Base-by-base conservation (phyloP, 35 echinoderm and acorn worm species). In the Heliocidaris tuberculata region DNA sequence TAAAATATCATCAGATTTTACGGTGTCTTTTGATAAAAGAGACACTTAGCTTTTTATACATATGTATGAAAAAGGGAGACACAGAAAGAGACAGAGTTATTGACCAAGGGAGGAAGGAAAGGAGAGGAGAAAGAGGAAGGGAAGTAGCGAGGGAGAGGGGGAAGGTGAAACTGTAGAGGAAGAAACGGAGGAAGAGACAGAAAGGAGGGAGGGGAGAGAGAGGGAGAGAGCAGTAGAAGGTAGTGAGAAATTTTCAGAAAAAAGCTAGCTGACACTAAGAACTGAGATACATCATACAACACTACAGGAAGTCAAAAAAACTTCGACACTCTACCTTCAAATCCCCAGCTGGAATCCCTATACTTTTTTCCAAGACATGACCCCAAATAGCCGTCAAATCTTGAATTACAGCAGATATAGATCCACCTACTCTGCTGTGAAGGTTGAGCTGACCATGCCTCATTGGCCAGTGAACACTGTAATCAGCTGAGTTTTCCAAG, bases 401-500 rank as follows among this genome's bases (percentile, higher is more conserved):
- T 93, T 99, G 97, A 24, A 99, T 86, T 29, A 97, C 96, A 31
- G 94, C 85, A 35, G 97, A 97, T 90, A 99, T 48, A 4, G 97
- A 97, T 1, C 98, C 98, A 2, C 98, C 98, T 5, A 96, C 86
- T 13, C 95, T 96, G 85, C 30, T 9, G 86, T 99, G 97, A 88
- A 99, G 85, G 85, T 99, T 99, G 31, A 99, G 49, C 27, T 60
- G 30, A 19, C 98, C 98, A 71, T 94, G 93, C 47, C 97, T 92
- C 59, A 97, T 94, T 88, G 98, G 98, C 97, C 98, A 97, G 59
- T 99, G 98, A 19, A 97, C 95, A 91, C 94, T 96, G 90, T 95
- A 99, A 49, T 94, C 35, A 48, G 96, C 94, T 31, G 71, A 85
- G 50, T 86, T 85, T 31, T 97, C 93, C 2, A 99, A 94, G 49